A percentile compares a stretch with the other conserved stretches of the same genome.
These are phyloP conservation scores for Protaetia brevitarsis DNA, from an alignment of 1,140 invertebrate genomes.

Conservation along the genomic window DNA sequence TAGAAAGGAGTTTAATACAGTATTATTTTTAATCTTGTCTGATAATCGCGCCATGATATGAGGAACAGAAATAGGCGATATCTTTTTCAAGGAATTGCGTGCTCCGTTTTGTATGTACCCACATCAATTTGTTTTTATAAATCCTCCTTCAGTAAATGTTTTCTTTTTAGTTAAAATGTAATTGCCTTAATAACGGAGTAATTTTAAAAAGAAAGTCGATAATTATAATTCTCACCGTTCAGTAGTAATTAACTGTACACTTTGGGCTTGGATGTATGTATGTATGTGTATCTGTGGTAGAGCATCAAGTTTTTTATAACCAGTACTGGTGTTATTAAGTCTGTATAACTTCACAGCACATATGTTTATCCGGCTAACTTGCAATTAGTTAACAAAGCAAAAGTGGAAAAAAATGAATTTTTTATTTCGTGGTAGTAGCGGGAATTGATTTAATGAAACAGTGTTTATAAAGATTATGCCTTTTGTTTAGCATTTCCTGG, in stretches of 20 bases:
- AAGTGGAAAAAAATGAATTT: no score
- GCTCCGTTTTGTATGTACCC: not conserved
- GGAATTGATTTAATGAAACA: no score
- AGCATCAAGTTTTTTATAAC: not conserved
- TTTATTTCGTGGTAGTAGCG: no score
- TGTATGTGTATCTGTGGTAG: not conserved
- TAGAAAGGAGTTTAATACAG: constrained; percentile 15
- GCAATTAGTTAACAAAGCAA: no score
- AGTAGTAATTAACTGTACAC: not conserved
- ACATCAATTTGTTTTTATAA: not conserved
- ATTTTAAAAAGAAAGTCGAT: not conserved
- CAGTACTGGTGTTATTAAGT: not conserved
- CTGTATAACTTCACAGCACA: not conserved
- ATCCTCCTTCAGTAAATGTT: not conserved
- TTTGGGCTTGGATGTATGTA: not conserved
- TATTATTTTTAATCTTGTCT: not conserved
- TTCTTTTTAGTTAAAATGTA: not conserved
- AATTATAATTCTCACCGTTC: not conserved
- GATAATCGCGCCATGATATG: not conserved
- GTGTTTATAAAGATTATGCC: no score
- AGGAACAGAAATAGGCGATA: not conserved
- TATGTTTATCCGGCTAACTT: not conserved
- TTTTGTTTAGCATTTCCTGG: no score
- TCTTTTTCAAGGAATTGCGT: not conserved
- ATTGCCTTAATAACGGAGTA: not conserved